Evolutionary conservation across 2,888 invertebrate species (phyloP).

Genomic region (Ectemnius lituratus): DNA sequence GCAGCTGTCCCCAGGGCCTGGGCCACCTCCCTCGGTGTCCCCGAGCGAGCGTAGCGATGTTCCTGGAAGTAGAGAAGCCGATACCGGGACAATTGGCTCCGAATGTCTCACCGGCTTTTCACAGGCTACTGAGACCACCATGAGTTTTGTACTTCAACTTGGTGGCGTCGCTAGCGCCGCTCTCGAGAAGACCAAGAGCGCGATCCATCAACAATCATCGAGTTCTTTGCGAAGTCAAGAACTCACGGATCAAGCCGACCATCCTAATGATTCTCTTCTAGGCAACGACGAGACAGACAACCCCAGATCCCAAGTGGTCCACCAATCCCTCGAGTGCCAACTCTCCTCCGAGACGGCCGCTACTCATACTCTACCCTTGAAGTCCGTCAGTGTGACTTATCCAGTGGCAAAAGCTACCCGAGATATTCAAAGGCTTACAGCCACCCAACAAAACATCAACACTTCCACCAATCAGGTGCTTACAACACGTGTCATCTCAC

Average conservation of each 20-base stretch:
- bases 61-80: constrained; percentile 31
- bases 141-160: constrained; percentile 72
- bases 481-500: constrained; percentile 65
- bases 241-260: neutral
- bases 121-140: constrained; percentile 64
- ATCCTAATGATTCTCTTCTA: neutral
- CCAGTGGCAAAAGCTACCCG: constrained; percentile 57
- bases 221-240: neutral
- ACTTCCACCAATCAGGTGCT: constrained; percentile 59
- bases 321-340: constrained; percentile 47
- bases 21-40: constrained; percentile 63
- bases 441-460: constrained; percentile 34
- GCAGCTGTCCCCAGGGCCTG: constrained; percentile 69
- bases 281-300: neutral
- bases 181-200: constrained; percentile 35
- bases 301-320: constrained; percentile 43
- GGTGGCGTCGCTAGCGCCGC: constrained; percentile 59
- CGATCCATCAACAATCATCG: constrained; percentile 24
- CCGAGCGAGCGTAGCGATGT: constrained; percentile 47
- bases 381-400: constrained; percentile 62
- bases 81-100: constrained; percentile 15
- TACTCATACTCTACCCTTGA: constrained; percentile 48
- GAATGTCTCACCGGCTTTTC: constrained; percentile 33
- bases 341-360: constrained; percentile 26
- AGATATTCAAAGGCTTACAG: constrained; percentile 57